phyloP scores from a whole-genome alignment of 2,888 invertebrate species.

The Drosophila mulleri region DNA sequence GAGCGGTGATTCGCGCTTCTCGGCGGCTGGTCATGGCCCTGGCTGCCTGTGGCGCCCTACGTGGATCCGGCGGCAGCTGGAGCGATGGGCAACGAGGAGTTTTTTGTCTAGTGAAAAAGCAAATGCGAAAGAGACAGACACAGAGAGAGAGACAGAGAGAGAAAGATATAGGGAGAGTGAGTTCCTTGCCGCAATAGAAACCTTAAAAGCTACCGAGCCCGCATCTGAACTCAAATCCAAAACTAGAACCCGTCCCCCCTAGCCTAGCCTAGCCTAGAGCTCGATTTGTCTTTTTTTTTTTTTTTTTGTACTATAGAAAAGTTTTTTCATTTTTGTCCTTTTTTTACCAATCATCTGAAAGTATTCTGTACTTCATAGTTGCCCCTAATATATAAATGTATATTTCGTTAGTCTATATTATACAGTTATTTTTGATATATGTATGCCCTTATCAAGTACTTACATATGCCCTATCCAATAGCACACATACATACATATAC shows the following conservation, averaged over 20 bases:
- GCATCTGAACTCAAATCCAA: conserved; percentile 25
- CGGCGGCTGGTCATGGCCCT: conserved; percentile 71
- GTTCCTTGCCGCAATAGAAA: conserved; percentile 30
- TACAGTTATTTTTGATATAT: conserved; percentile 42
- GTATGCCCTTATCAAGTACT: conserved; percentile 27
- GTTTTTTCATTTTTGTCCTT: conserved; percentile 11
- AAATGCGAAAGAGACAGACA: not conserved
- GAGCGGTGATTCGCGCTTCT: conserved; percentile 84
- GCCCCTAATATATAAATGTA: not conserved
- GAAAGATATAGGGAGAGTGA: conserved; percentile 7
- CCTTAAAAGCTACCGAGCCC: conserved; percentile 15
- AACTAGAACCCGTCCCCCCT: conserved; percentile 37
- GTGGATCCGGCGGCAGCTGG: conserved; percentile 34
- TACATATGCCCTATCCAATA: conserved; percentile 20
- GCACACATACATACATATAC: conserved; percentile 11
- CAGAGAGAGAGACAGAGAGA: not conserved
- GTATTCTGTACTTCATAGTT: conserved; percentile 34
- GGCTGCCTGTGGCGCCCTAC: conserved; percentile 45
- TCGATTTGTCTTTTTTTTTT: conserved; percentile 44
- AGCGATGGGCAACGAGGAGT: conserved; percentile 68
- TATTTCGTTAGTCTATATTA: conserved; percentile 47
- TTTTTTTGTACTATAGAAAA: conserved; percentile 42
- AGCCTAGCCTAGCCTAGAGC: conserved; percentile 11
- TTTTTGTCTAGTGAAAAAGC: conserved; percentile 57
- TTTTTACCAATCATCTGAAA: conserved; percentile 19